phyloP scores from a whole-genome alignment of 2,797 vertebrate genomes.

The Notoglanidium macrostoma region DNA sequence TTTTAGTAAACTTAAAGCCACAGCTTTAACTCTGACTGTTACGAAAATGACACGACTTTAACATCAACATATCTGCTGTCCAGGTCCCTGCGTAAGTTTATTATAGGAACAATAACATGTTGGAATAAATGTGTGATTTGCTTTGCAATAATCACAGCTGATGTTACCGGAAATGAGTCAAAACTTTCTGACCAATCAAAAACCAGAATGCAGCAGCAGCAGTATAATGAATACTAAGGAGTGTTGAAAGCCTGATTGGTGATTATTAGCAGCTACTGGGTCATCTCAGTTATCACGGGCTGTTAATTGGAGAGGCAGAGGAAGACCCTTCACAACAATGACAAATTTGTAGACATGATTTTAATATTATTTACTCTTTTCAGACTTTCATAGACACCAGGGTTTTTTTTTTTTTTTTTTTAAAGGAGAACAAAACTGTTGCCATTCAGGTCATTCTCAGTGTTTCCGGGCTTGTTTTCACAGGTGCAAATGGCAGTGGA shows the following conservation, averaged over 20 bases:
- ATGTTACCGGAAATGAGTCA: neutral
- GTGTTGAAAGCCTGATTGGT: neutral
- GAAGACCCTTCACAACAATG: neutral
- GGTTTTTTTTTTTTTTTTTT: too few relatives aligned
- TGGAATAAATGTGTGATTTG: neutral
- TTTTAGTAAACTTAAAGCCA: neutral
- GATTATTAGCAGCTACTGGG: neutral
- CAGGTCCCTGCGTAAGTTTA: neutral
- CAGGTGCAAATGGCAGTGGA: conserved; percentile 99
- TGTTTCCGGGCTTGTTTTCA: conserved; percentile 5
- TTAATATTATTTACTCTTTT: neutral
- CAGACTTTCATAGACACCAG: neutral
- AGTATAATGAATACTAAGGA: neutral
- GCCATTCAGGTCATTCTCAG: neutral
- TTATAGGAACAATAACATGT: neutral
- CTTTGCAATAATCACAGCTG: neutral
- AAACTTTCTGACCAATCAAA: neutral
- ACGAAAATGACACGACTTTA: neutral
- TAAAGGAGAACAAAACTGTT: neutral
- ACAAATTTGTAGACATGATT: neutral
- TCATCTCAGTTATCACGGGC: neutral
- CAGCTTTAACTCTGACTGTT: neutral
- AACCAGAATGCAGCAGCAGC: neutral
- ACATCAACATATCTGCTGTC: neutral
- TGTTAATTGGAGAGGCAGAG: neutral